phyloP scores from a whole-genome alignment of 2,797 vertebrate species.

The Rachycentron canadum region DNA sequence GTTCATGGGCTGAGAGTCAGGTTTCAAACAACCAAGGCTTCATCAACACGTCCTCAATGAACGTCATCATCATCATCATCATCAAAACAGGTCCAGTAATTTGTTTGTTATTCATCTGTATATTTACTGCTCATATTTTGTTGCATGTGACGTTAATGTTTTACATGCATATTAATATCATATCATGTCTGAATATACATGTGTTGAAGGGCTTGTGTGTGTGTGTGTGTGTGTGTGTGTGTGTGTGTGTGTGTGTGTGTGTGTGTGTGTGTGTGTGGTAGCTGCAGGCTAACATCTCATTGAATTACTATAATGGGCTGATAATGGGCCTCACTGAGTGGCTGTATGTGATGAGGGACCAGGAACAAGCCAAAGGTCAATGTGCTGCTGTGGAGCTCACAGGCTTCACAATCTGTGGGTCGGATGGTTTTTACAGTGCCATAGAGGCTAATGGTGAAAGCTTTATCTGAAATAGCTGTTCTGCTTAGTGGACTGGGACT shows the following conservation, averaged over 20 bases:
- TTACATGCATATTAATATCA: no score
- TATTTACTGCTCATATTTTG: no score
- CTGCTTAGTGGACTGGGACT: neutral
- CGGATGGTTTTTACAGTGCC: conserved; percentile 27
- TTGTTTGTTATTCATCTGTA: no score
- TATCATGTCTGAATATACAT: neutral
- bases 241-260: conserved; percentile 42
- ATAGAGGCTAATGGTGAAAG: conserved; percentile 9
- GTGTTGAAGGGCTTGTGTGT: neutral
- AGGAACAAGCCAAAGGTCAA: conserved; percentile 39
- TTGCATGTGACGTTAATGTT: no score
- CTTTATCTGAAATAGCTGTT: neutral
- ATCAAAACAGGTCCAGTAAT: no score
- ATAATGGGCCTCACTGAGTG: conserved; percentile 64
- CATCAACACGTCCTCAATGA: no score
- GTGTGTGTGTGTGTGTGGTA: conserved; percentile 9
- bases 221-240: conserved; percentile 11
- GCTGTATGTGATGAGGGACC: conserved; percentile 1
- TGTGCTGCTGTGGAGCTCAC: conserved; percentile 21
- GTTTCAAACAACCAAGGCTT: no score
- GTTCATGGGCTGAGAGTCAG: no score
- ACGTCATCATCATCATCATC: no score
- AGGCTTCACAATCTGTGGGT: conserved; percentile 22
- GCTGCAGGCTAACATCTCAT: conserved; percentile 59
- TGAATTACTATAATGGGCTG: conserved; percentile 73